Evolutionary conservation across 1,140 invertebrate species (phyloP).

Genomic region (Druon quercuslanigerum): DNA sequence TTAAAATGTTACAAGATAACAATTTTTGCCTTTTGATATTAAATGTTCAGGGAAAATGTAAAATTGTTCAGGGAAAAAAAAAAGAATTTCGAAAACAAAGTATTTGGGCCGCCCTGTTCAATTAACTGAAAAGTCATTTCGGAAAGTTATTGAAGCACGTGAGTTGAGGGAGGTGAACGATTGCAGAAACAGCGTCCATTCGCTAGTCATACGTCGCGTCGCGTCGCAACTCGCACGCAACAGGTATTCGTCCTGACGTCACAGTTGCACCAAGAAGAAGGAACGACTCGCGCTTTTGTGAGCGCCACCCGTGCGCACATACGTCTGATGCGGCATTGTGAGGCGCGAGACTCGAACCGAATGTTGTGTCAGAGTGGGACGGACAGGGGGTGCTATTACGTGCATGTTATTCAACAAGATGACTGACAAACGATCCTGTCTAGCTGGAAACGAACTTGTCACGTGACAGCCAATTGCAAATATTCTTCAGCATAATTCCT

Average conservation of each 20-base stretch:
- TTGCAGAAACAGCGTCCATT: neutral
- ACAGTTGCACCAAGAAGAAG: constrained; percentile 45
- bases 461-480: neutral
- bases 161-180: neutral
- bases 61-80: too few relatives aligned
- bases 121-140: too few relatives aligned
- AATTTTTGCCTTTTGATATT: too few relatives aligned
- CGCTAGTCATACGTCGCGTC: constrained; percentile 32
- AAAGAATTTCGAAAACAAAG: too few relatives aligned
- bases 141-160: too few relatives aligned
- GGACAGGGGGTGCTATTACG: constrained; percentile 41
- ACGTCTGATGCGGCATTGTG: constrained; percentile 34
- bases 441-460: constrained; percentile 7
- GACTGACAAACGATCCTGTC: constrained; percentile 4
- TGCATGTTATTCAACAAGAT: constrained; percentile 52
- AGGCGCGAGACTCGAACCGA: constrained; percentile 35
- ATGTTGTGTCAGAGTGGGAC: constrained; percentile 50
- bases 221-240: constrained; percentile 51
- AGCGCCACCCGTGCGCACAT: constrained; percentile 10
- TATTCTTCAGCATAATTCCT: neutral
- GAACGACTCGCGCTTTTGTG: constrained; percentile 35
- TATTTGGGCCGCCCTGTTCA: too few relatives aligned
- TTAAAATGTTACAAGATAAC: too few relatives aligned
- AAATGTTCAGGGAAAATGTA: too few relatives aligned
- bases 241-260: constrained; percentile 66